Conservation (phyloP, 2,888 invertebrate species). For the Agrenia bidenticulata region DNA sequence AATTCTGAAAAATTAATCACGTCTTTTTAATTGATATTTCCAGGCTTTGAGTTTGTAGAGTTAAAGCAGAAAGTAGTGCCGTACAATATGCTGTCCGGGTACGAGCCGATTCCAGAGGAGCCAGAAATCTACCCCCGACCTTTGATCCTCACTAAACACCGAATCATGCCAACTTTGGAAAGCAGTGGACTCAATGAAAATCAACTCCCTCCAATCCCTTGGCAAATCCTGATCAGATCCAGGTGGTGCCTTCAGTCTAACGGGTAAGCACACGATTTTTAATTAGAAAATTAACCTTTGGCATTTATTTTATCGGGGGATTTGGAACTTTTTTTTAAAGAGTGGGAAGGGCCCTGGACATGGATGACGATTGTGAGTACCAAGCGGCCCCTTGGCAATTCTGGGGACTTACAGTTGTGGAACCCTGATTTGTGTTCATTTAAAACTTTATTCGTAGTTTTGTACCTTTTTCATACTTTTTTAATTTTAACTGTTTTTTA, state of each 20-base stretch:
- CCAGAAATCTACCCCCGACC: conserved; percentile 39
- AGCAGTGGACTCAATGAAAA: background rate
- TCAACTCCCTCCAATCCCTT: background rate
- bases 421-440: background rate
- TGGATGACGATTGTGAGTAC: conserved; percentile 37
- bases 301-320: too few relatives aligned
- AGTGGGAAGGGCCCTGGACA: conserved; percentile 25
- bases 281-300: background rate
- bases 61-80: conserved; percentile 36
- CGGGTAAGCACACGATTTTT: conserved; percentile 23
- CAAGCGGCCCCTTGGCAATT: conserved; percentile 35
- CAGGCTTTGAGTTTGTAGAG: conserved; percentile 28
- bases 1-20: conserved; percentile 1
- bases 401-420: conserved; percentile 26
- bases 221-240: conserved; percentile 35
- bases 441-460: too few relatives aligned
- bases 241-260: conserved; percentile 39
- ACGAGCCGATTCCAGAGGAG: conserved; percentile 29
- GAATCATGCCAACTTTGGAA: conserved; percentile 9
- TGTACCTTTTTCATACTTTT: too few relatives aligned
- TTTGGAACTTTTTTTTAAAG: conserved; percentile 2
- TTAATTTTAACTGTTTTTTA: too few relatives aligned
- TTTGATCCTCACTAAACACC: conserved; percentile 26
- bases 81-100: conserved; percentile 39
- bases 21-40: too few relatives aligned